Conservation (phyloP, 2,797 vertebrate species). For the Platyrinchus mystaceus region DNA sequence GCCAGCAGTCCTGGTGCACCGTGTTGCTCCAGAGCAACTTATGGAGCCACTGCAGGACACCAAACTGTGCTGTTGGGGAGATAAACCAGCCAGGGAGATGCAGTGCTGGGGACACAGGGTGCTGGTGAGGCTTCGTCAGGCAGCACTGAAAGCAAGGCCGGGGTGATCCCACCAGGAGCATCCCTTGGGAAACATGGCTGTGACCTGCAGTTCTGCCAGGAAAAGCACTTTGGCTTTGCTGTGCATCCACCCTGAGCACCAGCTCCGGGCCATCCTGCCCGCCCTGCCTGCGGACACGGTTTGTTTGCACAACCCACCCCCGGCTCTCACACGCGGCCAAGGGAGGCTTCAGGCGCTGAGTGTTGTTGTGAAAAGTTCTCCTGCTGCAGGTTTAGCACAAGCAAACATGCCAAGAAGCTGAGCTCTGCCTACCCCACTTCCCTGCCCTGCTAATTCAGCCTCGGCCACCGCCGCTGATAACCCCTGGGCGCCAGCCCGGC, state of each 20-base stretch:
- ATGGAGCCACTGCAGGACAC: not conserved
- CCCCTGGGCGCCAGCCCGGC: conserved; percentile 1
- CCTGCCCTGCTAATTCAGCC: conserved; percentile 6
- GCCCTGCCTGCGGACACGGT: not conserved
- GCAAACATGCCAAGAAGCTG: conserved; percentile 53
- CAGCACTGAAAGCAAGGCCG: accelerated
- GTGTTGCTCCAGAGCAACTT: not conserved
- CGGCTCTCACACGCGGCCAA: not conserved
- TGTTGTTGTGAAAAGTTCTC: conserved; percentile 63
- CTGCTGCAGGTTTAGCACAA: conserved; percentile 44
- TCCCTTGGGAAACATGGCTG: not conserved
- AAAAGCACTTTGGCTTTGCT: not conserved
- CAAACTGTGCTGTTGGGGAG: accelerated
- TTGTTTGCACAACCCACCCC: conserved; percentile 30
- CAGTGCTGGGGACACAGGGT: accelerated
- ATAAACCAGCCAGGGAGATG: not conserved
- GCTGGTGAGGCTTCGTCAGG: not conserved
- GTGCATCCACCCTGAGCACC: accelerated
- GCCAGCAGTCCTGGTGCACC: too few species aligned
- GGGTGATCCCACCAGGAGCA: not conserved
- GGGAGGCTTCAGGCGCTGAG: conserved; percentile 32
- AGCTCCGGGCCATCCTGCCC: not conserved
- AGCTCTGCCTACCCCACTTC: not conserved
- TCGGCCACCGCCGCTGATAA: conserved; percentile 25
- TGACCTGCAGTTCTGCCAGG: not conserved